Evolutionary conservation across 2,888 invertebrate species (phyloP).

Genomic region (Alentia gelatinosa): DNA sequence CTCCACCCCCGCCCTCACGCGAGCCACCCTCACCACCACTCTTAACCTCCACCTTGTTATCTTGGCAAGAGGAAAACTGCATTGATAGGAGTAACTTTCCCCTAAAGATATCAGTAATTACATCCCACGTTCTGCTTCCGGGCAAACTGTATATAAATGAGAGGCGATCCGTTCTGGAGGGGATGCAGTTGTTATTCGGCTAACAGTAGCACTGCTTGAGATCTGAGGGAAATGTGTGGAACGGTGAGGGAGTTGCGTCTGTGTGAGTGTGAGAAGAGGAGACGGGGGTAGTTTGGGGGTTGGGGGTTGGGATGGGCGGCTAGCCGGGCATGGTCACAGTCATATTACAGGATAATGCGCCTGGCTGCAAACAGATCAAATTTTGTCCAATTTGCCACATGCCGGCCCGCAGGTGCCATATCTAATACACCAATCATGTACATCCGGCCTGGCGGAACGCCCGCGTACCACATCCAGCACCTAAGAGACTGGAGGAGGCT

Average conservation of each 20-base stretch:
- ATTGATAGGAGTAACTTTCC: too few relatives aligned
- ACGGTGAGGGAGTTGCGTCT: background rate
- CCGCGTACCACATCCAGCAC: background rate
- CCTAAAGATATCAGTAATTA: too few relatives aligned
- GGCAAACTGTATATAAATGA: background rate
- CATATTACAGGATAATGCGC: background rate
- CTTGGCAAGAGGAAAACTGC: too few relatives aligned
- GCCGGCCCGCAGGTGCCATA: background rate
- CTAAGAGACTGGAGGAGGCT: background rate
- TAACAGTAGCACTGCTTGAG: background rate
- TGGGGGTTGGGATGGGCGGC: background rate
- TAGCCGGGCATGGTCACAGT: background rate
- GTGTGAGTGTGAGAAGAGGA: background rate
- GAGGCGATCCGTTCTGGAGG: background rate
- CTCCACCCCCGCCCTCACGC: too few relatives aligned
- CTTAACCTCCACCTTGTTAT: too few relatives aligned
- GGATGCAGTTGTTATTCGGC: background rate
- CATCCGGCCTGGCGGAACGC: background rate
- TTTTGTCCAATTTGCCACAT: background rate
- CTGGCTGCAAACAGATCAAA: background rate
- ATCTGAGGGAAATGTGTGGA: background rate
- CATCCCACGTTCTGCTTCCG: too few relatives aligned
- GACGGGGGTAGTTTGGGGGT: background rate
- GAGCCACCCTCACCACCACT: too few relatives aligned
- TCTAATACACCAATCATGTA: constrained; percentile 7